These are phyloP conservation scores for Brachionus plicatilis DNA, from an alignment of 1,140 invertebrate genomes.

Conservation along the genomic window DNA sequence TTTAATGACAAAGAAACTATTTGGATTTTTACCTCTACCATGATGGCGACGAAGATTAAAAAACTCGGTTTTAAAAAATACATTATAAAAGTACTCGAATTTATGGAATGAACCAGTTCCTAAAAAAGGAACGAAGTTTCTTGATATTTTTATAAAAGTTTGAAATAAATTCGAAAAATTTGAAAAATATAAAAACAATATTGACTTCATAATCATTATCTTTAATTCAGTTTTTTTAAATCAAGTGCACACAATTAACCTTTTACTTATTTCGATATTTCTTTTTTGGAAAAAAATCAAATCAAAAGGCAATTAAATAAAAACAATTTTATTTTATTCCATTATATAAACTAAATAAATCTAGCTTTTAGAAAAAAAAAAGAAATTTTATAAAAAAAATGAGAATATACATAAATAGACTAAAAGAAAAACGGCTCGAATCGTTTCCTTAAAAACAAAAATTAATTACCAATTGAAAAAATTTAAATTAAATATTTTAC, in stretches of 20 bases:
- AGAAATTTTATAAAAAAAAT: background rate
- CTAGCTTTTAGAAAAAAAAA: background rate
- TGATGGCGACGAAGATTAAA: too few relatives aligned
- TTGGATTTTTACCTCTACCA: too few relatives aligned
- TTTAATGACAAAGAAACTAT: too few relatives aligned
- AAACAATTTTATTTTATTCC: background rate
- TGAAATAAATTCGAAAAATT: too few relatives aligned
- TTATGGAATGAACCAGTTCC: too few relatives aligned
- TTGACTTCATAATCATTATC: too few relatives aligned
- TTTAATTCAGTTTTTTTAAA: background rate
- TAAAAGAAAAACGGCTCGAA: background rate
- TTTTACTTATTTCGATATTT: background rate
- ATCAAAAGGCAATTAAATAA: background rate
- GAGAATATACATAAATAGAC: background rate
- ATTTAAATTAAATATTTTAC: background rate
- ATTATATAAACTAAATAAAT: background rate
- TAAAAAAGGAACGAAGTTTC: too few relatives aligned
- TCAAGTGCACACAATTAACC: background rate
- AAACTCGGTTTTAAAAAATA: too few relatives aligned
- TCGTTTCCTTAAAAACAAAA: background rate
- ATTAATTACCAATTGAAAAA: background rate
- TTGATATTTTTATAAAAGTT: too few relatives aligned
- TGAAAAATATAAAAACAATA: too few relatives aligned
- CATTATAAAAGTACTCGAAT: too few relatives aligned
- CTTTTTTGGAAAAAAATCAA: background rate